Evolutionary conservation across 2,888 invertebrate species (phyloP), one percentile per base, ranked within the genome.

Genomic region (Mycalesis mineus): DNA sequence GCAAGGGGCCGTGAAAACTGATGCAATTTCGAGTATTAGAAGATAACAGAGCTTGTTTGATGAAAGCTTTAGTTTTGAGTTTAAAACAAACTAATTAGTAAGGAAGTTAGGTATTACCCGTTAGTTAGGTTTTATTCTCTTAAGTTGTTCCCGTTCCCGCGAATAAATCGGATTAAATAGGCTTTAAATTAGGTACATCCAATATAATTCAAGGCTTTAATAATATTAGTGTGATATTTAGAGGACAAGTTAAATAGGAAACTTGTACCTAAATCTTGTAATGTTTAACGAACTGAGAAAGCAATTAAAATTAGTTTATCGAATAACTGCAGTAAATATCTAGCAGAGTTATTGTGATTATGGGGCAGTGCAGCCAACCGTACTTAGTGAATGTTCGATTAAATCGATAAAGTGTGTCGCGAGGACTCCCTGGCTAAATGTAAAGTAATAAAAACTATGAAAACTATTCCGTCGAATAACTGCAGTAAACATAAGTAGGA

Each of bases 1-100:
- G 42, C 39, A 54, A 55, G 55, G 37, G 49, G 58, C 61, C 59
- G 58, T 60, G 55, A 62, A 63, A 59, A 60, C 56, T 55, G 54
- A 45, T 13, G 49, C 55, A 58, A 60, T 60, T 60, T 49, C 39
- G 48, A 15, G 49, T 54, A 56, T 48, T 47, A 31, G 55, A 48
- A 22, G 22, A 36, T 36, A 36, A 36, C 36, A 11, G 36, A 4
- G 36, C 1, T 36, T 11, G 11, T 11, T 36, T 4, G 22, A 22
- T 4, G 22, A n/a, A n/a, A n/a, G n/a, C n/a, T n/a, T 5, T 22
- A 22, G 3, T 22, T 22, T 22, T 22, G 5, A 22, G 22, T 22
- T 22, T 22, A 4, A 4, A 22, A 22, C 22, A 4, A 22, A 22
- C 22, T 22, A 22, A 22, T 22, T 22, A 22, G 2, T 22, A 22